Evolutionary conservation across 2,888 invertebrate genomes (phyloP).

Genomic region (Zaprionus obscuricornis): DNA sequence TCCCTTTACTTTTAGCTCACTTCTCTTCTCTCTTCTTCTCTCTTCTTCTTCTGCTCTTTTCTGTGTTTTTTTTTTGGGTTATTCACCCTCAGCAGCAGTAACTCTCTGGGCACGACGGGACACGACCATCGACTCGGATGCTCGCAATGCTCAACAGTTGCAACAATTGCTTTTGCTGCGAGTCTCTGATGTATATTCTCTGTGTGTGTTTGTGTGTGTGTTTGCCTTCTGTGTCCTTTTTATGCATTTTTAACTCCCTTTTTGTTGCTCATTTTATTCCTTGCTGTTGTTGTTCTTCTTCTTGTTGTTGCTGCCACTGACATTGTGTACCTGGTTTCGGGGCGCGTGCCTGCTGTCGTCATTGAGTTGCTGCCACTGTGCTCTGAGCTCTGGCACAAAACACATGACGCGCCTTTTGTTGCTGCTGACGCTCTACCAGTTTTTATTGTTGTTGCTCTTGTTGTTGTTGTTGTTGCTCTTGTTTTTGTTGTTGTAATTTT

Average conservation of each 20-base stretch:
- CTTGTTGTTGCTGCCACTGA: conserved; percentile 20
- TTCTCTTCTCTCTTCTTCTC: too few relatives aligned
- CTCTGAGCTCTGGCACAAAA: conserved; percentile 30
- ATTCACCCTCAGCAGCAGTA: conserved; percentile 50
- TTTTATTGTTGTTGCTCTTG: conserved; percentile 1
- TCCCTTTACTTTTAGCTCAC: conserved; percentile 1
- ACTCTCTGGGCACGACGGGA: too few relatives aligned
- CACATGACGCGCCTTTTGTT: conserved; percentile 63
- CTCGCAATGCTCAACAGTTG: conserved; percentile 63
- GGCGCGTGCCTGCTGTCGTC: conserved; percentile 82
- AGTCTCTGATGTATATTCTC: background rate
- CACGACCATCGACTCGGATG: conserved; percentile 16
- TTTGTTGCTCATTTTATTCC: conserved; percentile 24
- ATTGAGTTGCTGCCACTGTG: conserved; percentile 28
- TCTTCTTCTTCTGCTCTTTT: background rate
- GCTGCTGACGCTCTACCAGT: conserved; percentile 17
- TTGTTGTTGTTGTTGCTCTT: conserved; percentile 8
- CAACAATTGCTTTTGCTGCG: conserved; percentile 35
- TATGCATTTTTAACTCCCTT: background rate
- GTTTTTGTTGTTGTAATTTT: conserved; percentile 3
- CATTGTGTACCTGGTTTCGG: conserved; percentile 65
- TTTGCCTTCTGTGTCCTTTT: too few relatives aligned
- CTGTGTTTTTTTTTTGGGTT: too few relatives aligned
- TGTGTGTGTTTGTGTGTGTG: too few relatives aligned
- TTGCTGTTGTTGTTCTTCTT: conserved; percentile 28